These are phyloP conservation scores for Dusona sp. DNA, from an alignment of 2,888 invertebrate genomes.

Conservation along the genomic window DNA sequence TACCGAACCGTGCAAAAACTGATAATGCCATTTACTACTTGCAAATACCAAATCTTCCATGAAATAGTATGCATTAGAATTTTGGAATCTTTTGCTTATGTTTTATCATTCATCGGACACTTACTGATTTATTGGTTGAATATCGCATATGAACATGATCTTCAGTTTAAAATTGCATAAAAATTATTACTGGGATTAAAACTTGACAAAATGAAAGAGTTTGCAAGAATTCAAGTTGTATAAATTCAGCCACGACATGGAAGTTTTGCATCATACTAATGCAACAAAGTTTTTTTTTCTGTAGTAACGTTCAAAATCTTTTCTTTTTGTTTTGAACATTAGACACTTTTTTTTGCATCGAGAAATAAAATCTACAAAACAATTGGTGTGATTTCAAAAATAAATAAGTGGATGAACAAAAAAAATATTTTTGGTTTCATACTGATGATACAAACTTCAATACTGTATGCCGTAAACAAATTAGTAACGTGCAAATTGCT, in stretches of 20 bases:
- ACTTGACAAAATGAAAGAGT: too few species aligned
- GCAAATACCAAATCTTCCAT: background rate
- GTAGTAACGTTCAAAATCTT: too few species aligned
- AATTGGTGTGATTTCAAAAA: too few species aligned
- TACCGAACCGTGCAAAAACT: too few species aligned
- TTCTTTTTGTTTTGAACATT: background rate
- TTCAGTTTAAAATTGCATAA: too few species aligned
- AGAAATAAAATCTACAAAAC: too few species aligned
- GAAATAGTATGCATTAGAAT: background rate
- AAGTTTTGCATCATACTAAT: too few species aligned
- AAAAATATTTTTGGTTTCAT: background rate
- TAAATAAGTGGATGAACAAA: background rate
- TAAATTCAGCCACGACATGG: too few species aligned
- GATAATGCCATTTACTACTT: too few species aligned
- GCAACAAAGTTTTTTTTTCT: too few species aligned
- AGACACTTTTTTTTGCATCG: background rate
- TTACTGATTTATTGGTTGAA: background rate
- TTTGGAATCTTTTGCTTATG: background rate
- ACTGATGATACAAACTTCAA: background rate
- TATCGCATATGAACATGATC: background rate
- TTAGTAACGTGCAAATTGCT: background rate
- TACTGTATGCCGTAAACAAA: background rate
- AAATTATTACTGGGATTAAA: too few species aligned
- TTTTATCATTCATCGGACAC: background rate
- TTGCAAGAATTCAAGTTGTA: too few species aligned